Base-by-base conservation (phyloP, 2,113 vertebrate species). In the Ancistrus triradiatus region DNA sequence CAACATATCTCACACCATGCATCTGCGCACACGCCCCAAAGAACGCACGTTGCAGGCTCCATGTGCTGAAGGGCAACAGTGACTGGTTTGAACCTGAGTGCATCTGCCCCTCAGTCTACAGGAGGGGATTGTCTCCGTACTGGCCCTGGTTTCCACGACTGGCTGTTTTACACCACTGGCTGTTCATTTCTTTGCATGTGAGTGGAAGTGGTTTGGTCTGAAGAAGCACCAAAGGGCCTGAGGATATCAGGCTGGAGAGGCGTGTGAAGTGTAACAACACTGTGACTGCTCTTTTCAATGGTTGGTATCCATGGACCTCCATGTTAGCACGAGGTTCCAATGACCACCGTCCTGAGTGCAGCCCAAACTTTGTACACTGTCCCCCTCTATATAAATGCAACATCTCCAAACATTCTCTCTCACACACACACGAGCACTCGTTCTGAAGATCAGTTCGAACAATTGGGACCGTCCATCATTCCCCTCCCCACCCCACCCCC, bases 71-170 rank as follows among this genome's bases (percentile, higher is more conserved):
- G 44, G 56, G 52, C 42, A 48, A 53, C 59, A 43, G 11, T 70
- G 53, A 51, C 46, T 48, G 59, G 51, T 65, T 58, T 18, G 13
- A 68, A 71, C 73, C 68, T 71, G 73, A 71, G 65, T 63, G 55
- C 21, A 28, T 55, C 43, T 60, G 37, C 17, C 59, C 43, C 38
- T 27, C 8, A 22, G 19, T 7, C 38, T 40, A 62, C 50, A 53
- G 43, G 9, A 25, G 22, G 14, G 42, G 43, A 59, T 70, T 53
- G 59, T 67, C 68, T 61, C 50, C 8, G 27, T 25, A 72, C 65
- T 65, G 58, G 25, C 52, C 38, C 46, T 65, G 25, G 42, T 24
- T 46, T 49, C 31, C 22, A 43, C 52, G 44, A n/a, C n/a, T n/a
- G n/a, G n/a, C n/a, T n/a, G n/a, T n/a, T n/a, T n/a, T n/a, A n/a